These are phyloP conservation scores for Piliocolobus tephrosceles DNA, from an alignment of 2,113 vertebrate genomes.

Conservation along the genomic window DNA sequence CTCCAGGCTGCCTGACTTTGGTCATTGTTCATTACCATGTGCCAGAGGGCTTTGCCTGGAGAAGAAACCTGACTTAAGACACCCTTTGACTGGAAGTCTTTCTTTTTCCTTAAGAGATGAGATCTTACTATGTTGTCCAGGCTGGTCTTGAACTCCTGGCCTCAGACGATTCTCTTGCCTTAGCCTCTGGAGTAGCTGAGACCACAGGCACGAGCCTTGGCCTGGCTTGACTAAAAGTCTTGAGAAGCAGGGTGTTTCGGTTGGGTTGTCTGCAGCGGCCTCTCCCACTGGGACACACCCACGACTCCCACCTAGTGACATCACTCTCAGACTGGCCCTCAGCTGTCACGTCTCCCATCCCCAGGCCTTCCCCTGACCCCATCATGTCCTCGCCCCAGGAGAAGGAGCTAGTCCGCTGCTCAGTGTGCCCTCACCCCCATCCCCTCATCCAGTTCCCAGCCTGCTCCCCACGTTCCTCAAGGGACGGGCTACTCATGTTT, in stretches of 20 bases:
- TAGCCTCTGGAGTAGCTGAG: background rate
- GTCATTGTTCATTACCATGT: background rate
- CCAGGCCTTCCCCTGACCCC: background rate
- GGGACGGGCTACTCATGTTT: background rate
- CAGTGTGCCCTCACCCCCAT: background rate
- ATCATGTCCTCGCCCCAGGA: background rate
- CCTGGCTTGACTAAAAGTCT: background rate
- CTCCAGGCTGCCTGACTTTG: background rate
- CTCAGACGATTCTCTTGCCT: background rate
- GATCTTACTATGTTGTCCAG: background rate
- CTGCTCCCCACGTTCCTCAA: background rate
- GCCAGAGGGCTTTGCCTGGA: background rate
- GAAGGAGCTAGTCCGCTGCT: background rate
- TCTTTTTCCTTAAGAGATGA: background rate
- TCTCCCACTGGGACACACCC: background rate
- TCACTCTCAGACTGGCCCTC: background rate
- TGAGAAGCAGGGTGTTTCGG: background rate
- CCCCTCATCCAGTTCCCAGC: background rate
- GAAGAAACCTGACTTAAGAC: background rate
- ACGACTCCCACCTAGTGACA: background rate
- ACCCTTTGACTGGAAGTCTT: background rate
- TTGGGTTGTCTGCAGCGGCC: background rate
- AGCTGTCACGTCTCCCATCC: background rate
- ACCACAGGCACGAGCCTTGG: background rate
- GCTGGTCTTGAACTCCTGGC: background rate